Conservation (phyloP, 2,888 invertebrate genomes). For the Chaitophorus viminalis region DNA sequence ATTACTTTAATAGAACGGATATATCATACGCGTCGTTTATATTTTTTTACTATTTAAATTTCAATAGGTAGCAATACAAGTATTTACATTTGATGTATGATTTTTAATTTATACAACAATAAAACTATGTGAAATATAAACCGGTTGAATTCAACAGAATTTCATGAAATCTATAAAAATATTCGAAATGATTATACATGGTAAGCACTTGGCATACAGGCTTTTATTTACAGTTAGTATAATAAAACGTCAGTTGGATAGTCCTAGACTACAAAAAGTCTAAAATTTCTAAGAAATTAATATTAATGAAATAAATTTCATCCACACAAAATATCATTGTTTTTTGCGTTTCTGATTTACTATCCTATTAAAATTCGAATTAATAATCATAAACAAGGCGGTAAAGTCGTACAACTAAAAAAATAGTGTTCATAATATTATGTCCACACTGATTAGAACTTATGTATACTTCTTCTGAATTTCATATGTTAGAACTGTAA, state of each 20-base stretch:
- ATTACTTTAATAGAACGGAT: no score
- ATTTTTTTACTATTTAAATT: no score
- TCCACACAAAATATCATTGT: background rate
- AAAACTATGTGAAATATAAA: no score
- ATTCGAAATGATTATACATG: background rate
- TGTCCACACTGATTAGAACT: background rate
- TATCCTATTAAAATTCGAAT: background rate
- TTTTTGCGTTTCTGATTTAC: background rate
- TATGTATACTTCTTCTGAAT: no score
- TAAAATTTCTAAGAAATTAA: conserved; percentile 1
- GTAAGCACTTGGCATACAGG: conserved; percentile 11
- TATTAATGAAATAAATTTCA: conserved; percentile 27
- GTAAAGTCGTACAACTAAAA: background rate
- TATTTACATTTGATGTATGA: no score
- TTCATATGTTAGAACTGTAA: no score
- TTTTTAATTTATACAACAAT: no score
- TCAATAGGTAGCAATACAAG: no score
- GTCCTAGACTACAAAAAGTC: background rate
- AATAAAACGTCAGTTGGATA: background rate
- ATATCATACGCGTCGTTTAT: no score
- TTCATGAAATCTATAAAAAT: no score
- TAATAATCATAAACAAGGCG: background rate
- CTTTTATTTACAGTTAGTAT: conserved; percentile 3
- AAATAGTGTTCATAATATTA: background rate
- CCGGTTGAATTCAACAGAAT: no score